Base-by-base conservation (phyloP, 2,888 invertebrate genomes). In the Apantesis nais region DNA sequence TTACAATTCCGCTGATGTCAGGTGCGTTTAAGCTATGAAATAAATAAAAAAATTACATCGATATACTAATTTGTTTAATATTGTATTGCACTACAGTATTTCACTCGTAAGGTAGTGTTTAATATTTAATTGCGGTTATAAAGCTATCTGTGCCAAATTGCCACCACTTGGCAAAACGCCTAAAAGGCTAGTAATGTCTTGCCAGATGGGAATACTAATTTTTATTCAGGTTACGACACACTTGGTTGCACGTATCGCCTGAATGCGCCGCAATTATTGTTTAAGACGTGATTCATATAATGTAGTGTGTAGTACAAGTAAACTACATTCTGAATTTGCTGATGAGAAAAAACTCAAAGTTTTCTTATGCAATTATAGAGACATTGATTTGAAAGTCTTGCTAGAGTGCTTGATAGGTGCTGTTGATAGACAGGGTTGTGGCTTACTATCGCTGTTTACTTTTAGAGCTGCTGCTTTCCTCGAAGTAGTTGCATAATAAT, bases 81-180 rank as follows among this genome's bases (percentile, higher is more conserved):
- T 0, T 44, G 12, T 44, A 55, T 25, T 11, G 14, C 16, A 29
- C 1, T 29, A 29, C 14, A 16, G 2, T 58, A 58, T 58, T 58
- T 29, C 14, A 12, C 29, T 63, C 14, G 22, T 60, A 31, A 67
- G 72, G 44, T 62, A 74, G 48, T 80, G 16, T 68, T 69, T 69
- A 73, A 76, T 76, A 65, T 70, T 75, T 79, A 74, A 78, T 81
- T 74, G 74, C 61, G 72, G 63, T 78, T 77, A 71, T 75, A 77
- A 78, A 73, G 71, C 72, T 76, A 71, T 76, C 73, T 73, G 73
- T 41, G 67, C 76, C 73, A 78, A 79, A 79, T 78, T 77, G 73
- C 77, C 74, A 71, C 58, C 60, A 74, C 81, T 81, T 78, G 79
- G 81, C 62, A 31, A 29, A 19, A 2, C 29, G 66, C 79, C 71